Evolutionary conservation across 2,888 invertebrate genomes (phyloP).

Genomic region (Ectemnius cavifrons): DNA sequence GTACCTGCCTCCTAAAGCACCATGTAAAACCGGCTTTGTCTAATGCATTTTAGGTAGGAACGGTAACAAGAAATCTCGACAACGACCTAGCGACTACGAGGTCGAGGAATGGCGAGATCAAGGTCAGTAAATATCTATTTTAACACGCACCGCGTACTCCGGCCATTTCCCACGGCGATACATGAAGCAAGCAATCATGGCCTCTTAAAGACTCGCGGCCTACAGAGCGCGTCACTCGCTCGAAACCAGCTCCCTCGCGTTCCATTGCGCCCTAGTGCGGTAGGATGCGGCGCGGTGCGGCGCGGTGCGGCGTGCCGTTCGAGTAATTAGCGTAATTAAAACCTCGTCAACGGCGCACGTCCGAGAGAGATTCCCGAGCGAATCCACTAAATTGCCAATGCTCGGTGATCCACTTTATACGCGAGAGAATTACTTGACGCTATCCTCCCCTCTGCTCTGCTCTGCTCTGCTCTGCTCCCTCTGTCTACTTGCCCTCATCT

Average conservation of each 20-base stretch:
- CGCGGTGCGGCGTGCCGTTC: slow-evolving; percentile 48
- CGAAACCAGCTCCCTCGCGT: too few species aligned
- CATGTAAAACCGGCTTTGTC: slow-evolving; percentile 57
- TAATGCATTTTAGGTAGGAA: slow-evolving; percentile 79
- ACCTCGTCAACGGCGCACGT: slow-evolving; percentile 55
- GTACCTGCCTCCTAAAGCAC: slow-evolving; percentile 27
- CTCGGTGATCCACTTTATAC: slow-evolving; percentile 58
- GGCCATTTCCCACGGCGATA: slow-evolving; percentile 56
- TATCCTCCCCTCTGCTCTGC: slow-evolving; percentile 15
- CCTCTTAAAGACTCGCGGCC: background rate
- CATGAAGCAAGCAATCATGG: slow-evolving; percentile 16
- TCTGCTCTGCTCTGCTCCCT: slow-evolving; percentile 2
- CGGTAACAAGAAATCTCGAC: slow-evolving; percentile 81
- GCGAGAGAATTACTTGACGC: slow-evolving; percentile 53
- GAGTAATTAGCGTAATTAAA: slow-evolving; percentile 67
- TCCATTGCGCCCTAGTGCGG: too few species aligned
- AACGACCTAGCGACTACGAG: slow-evolving; percentile 82
- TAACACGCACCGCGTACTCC: slow-evolving; percentile 47
- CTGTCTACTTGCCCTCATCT: background rate
- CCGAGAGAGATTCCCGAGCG: slow-evolving; percentile 43
- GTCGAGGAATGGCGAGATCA: slow-evolving; percentile 87
- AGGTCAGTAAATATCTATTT: slow-evolving; percentile 79
- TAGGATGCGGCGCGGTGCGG: slow-evolving; percentile 15
- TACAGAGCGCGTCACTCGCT: too few species aligned
- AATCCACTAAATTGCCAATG: slow-evolving; percentile 59